Evolutionary conservation across 2,888 invertebrate genomes (phyloP).

Genomic region (Osmoderma eremita): DNA sequence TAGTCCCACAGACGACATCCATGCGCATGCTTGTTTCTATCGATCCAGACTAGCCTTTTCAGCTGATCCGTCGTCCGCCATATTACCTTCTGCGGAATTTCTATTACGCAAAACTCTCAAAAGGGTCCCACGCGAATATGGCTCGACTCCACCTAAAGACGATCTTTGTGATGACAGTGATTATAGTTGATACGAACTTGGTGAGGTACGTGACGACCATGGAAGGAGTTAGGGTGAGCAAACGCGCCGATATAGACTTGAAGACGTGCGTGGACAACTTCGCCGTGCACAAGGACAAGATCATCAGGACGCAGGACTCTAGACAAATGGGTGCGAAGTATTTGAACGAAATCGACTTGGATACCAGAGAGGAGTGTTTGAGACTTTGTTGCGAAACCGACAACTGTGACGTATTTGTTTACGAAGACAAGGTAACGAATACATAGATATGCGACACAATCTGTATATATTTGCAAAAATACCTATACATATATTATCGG

Average conservation of each 20-base stretch:
- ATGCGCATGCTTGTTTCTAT: constrained; percentile 38
- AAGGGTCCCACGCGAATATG: constrained; percentile 8
- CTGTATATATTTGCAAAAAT: too few species aligned
- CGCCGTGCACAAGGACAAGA: constrained; percentile 87
- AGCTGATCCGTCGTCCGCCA: constrained; percentile 39
- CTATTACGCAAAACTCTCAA: constrained; percentile 25
- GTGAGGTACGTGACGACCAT: neutral
- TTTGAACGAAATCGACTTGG: constrained; percentile 85
- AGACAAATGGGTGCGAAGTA: constrained; percentile 89
- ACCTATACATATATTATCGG: too few species aligned
- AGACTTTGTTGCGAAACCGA: constrained; percentile 88
- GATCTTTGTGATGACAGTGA: neutral
- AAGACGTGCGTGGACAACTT: constrained; percentile 80
- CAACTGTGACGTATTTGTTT: constrained; percentile 90
- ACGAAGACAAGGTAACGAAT: constrained; percentile 82
- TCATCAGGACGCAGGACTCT: constrained; percentile 91
- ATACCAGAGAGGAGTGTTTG: constrained; percentile 83
- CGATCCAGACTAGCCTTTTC: constrained; percentile 22
- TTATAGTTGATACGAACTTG: constrained; percentile 15
- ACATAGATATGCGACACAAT: too few species aligned
- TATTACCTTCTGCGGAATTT: constrained; percentile 27
- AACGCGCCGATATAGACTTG: constrained; percentile 68
- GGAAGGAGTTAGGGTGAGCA: constrained; percentile 43
- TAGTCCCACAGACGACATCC: neutral
- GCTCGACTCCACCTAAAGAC: neutral